Evolutionary conservation across 2,113 vertebrate genomes (phyloP).

Genomic region (Naja naja): DNA sequence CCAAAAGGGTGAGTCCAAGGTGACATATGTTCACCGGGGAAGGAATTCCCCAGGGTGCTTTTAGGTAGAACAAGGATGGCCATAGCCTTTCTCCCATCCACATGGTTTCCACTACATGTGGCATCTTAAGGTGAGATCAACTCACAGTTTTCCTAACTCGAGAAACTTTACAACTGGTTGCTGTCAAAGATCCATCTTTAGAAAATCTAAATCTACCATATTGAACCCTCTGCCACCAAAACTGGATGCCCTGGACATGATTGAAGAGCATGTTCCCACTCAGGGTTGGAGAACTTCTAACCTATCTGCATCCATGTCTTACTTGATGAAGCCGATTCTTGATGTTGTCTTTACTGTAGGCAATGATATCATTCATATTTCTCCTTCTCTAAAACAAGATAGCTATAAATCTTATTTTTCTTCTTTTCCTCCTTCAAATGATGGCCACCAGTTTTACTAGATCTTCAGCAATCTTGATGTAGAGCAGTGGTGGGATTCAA

Average conservation of each 20-base stretch:
- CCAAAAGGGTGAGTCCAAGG: slow-evolving; percentile 29
- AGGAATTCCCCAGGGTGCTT: background rate
- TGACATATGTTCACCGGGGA: background rate
- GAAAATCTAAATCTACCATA: background rate
- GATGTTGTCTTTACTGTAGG: background rate
- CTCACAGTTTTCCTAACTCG: background rate
- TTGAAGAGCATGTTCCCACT: background rate
- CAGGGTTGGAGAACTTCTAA: background rate
- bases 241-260: background rate
- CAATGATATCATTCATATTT: background rate
- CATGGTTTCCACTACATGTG: background rate
- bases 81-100: background rate
- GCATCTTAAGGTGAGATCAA: background rate
- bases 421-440: background rate
- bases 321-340: background rate
- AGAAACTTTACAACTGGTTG: too few relatives aligned
- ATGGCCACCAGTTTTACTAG: background rate
- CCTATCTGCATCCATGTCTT: background rate
- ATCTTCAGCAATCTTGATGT: background rate
- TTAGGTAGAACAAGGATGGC: background rate
- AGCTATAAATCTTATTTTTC: background rate
- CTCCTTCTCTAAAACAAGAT: background rate
- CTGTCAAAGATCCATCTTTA: background rate
- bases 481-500: too few relatives aligned
- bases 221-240: background rate